Evolutionary conservation across 2,888 invertebrate species (phyloP).

Genomic region (Drosophila sordidula): DNA sequence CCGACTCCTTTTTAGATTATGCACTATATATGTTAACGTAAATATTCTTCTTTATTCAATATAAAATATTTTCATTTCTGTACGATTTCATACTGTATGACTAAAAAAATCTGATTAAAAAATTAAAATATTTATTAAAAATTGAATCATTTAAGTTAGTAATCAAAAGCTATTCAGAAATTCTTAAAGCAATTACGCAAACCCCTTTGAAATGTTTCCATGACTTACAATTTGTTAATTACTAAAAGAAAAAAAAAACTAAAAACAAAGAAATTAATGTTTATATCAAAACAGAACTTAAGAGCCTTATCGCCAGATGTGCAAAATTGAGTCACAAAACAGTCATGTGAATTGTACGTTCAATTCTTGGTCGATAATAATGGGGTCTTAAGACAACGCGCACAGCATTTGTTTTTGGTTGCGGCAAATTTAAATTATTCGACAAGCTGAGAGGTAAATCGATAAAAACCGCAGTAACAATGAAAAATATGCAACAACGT

Average conservation of each 20-base stretch:
- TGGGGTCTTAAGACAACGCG: background rate
- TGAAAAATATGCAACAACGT: background rate
- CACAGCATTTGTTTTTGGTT: background rate
- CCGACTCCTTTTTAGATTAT: no score
- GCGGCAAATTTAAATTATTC: constrained; percentile 2
- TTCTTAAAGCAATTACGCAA: constrained; percentile 17
- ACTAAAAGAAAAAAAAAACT: constrained; percentile 1
- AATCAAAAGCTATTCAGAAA: constrained; percentile 18
- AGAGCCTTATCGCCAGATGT: constrained; percentile 49
- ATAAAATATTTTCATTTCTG: background rate
- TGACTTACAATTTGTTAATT: constrained; percentile 3
- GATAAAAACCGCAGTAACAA: constrained; percentile 1
- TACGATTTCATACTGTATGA: constrained; percentile 3
- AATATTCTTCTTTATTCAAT: no score
- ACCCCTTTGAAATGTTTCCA: constrained; percentile 4
- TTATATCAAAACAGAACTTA: constrained; percentile 43
- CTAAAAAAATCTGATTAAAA: background rate
- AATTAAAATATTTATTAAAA: background rate
- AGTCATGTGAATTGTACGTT: constrained; percentile 2
- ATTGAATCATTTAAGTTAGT: constrained; percentile 23
- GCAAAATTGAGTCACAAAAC: constrained; percentile 33
- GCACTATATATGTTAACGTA: no score
- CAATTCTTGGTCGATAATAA: background rate
- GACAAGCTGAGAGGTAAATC: constrained; percentile 12
- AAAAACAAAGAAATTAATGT: constrained; percentile 26